Percentiles rank a stretch among this genome's conserved stretches.
Evolutionary conservation across 2,888 invertebrate species (phyloP).

Genomic region (Trachelus iudaicus): DNA sequence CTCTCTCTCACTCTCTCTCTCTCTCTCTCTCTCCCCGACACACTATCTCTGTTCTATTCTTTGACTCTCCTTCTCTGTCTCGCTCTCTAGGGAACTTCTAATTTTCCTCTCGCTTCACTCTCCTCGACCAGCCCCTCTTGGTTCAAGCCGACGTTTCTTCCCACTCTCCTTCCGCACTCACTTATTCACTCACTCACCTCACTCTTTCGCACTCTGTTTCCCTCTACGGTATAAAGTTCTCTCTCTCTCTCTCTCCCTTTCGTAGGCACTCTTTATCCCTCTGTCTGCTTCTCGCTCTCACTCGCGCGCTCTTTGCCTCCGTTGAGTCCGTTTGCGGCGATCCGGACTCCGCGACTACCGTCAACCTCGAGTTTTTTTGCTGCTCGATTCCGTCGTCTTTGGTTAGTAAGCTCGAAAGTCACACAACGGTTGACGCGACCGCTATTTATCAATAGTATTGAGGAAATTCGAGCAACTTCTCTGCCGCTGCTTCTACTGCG

Average conservation of each 20-base stretch:
- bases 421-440: constrained; percentile 38
- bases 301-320: not conserved
- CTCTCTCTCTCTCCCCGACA: not conserved
- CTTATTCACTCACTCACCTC: not conserved
- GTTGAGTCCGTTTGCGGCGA: not conserved
- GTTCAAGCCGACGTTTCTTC: not conserved
- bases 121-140: not conserved
- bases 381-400: constrained; percentile 30
- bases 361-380: constrained; percentile 26
- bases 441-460: constrained; percentile 52
- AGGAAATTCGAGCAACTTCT: constrained; percentile 50
- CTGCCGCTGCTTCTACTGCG: constrained; percentile 34
- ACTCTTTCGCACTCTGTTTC: not conserved
- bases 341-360: not conserved
- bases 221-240: not conserved
- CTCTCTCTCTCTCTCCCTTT: not conserved
- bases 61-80: not conserved
- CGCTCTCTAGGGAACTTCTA: not conserved
- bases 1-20: not conserved
- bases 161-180: not conserved
- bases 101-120: not conserved
- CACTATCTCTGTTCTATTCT: not conserved
- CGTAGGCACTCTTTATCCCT: constrained; percentile 4
- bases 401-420: constrained; percentile 26
- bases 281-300: not conserved